These are phyloP conservation scores for Pterostichus niger DNA, from an alignment of 2,888 invertebrate species.

Conservation along the genomic window DNA sequence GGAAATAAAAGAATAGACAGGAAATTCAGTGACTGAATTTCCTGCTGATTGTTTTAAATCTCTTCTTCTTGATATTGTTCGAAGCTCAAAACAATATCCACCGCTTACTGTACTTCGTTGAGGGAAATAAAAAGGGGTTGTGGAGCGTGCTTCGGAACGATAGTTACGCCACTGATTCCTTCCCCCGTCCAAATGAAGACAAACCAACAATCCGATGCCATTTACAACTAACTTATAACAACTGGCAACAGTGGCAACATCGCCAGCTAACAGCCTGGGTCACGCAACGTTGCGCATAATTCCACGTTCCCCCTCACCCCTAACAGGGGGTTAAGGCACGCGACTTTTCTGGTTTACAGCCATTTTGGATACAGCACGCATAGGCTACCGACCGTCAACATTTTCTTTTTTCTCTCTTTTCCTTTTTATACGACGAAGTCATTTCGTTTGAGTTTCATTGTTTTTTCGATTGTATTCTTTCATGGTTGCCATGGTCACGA, in stretches of 20 bases:
- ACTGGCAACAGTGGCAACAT: not conserved
- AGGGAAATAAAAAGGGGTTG: too few species aligned
- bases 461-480: conserved; percentile 50
- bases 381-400: not conserved
- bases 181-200: not conserved
- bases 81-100: too few species aligned
- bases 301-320: not conserved
- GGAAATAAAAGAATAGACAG: too few species aligned
- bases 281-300: conserved; percentile 10
- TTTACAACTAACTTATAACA: conserved; percentile 5
- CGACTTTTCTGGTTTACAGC: conserved; percentile 41
- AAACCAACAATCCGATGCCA: conserved; percentile 1
- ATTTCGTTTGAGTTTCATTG: conserved; percentile 56
- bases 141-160: too few species aligned
- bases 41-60: too few species aligned
- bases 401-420: conserved; percentile 11
- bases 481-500: conserved; percentile 26
- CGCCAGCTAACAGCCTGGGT: not conserved
- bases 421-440: conserved; percentile 33
- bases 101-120: too few species aligned
- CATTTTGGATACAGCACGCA: conserved; percentile 57
- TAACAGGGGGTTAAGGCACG: not conserved
- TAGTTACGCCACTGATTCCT: not conserved
- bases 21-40: too few species aligned
- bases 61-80: too few species aligned